These are phyloP conservation scores for Fistularia tabacaria DNA, from an alignment of 2,797 vertebrate genomes.

Conservation along the genomic window DNA sequence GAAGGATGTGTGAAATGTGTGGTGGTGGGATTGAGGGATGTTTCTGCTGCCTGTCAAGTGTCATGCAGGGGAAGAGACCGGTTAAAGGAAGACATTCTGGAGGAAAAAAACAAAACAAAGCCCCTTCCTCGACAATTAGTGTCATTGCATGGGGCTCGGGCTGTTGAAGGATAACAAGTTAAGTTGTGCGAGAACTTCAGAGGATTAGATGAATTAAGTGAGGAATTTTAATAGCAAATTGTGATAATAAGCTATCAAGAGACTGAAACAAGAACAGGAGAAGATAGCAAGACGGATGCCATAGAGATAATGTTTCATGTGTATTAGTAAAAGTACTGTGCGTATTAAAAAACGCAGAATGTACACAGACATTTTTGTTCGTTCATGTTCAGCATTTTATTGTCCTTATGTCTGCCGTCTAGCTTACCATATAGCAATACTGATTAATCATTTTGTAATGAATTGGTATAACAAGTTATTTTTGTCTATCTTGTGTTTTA, in stretches of 20 bases:
- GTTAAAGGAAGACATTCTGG: conserved; percentile 9
- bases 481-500: too few relatives aligned
- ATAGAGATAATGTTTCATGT: too few relatives aligned
- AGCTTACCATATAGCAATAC: too few relatives aligned
- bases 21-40: conserved; percentile 12
- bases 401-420: too few relatives aligned
- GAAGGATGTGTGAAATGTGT: conserved; percentile 11
- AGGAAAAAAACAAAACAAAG: not conserved
- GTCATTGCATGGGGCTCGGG: not conserved
- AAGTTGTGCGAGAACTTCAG: not conserved
- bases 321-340: not conserved
- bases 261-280: conserved; percentile 13
- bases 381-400: too few relatives aligned
- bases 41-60: conserved; percentile 13
- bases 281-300: not conserved
- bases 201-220: conserved; percentile 1
- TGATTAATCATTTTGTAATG: too few relatives aligned
- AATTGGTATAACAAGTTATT: too few relatives aligned
- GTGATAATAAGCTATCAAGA: conserved; percentile 23
- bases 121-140: not conserved
- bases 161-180: conserved; percentile 1
- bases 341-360: not conserved
- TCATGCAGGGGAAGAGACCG: conserved; percentile 13
- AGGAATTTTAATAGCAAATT: conserved; percentile 6
- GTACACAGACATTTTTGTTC: not conserved